These are phyloP conservation scores for Capitella teleta DNA, from an alignment of 1,140 invertebrate species.

Conservation along the genomic window DNA sequence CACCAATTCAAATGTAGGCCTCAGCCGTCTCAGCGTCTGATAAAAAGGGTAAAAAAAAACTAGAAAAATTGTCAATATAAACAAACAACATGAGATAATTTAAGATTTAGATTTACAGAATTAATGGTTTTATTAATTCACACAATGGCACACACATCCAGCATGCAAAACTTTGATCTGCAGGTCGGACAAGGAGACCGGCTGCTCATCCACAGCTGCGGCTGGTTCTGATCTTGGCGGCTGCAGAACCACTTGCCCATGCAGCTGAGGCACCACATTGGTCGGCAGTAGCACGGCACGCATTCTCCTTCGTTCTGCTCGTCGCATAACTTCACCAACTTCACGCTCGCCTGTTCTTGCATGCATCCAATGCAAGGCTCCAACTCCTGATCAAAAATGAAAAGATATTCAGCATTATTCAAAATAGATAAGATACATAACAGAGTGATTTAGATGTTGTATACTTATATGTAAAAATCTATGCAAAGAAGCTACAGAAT, in stretches of 20 bases:
- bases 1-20: too few species aligned
- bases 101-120: too few species aligned
- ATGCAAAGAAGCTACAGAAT: too few species aligned
- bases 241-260: slow-evolving; percentile 72
- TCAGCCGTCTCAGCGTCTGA: too few species aligned
- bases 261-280: slow-evolving; percentile 74
- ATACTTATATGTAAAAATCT: too few species aligned
- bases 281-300: slow-evolving; percentile 58
- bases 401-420: too few species aligned
- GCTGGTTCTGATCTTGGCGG: slow-evolving; percentile 60
- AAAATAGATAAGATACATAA: too few species aligned
- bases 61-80: too few species aligned
- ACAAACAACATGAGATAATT: too few species aligned
- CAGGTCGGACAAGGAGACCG: slow-evolving; percentile 82
- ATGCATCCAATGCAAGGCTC: slow-evolving; percentile 81
- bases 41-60: too few species aligned
- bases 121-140: too few species aligned
- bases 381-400: slow-evolving; percentile 53
- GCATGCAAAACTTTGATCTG: slow-evolving; percentile 69
- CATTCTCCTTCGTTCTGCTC: slow-evolving; percentile 45
- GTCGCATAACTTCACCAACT: slow-evolving; percentile 61
- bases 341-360: slow-evolving; percentile 64
- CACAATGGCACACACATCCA: slow-evolving; percentile 55
- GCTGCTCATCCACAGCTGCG: slow-evolving; percentile 69
- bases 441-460: too few species aligned